Percentiles rank a stretch among this genome's conserved stretches.
phyloP scores from a whole-genome alignment of 2,888 invertebrate genomes.

The Trimorus sp. region DNA sequence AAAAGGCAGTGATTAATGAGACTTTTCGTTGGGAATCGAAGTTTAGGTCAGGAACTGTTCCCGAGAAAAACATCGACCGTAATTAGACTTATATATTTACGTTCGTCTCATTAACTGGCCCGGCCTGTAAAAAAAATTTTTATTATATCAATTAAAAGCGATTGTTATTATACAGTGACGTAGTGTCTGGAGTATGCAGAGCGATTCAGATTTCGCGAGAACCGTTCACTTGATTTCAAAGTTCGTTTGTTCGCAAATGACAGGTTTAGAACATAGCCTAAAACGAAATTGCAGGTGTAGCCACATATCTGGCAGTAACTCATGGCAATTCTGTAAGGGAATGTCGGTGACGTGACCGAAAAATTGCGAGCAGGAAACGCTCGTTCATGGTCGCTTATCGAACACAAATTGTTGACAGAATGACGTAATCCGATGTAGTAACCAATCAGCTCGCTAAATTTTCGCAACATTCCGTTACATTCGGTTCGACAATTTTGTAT shows the following conservation, averaged over 20 bases:
- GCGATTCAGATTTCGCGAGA: too few species aligned
- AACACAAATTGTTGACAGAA: slow-evolving; percentile 20
- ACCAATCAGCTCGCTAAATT: background rate
- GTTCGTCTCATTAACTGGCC: too few species aligned
- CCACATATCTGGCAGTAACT: slow-evolving; percentile 6
- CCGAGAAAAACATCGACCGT: slow-evolving; percentile 19
- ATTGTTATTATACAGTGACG: too few species aligned
- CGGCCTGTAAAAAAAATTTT: too few species aligned
- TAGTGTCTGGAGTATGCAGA: too few species aligned
- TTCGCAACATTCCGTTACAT: too few species aligned
- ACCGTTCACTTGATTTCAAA: background rate
- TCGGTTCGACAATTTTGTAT: too few species aligned
- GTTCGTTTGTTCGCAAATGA: slow-evolving; percentile 49
- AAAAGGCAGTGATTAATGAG: slow-evolving; percentile 34
- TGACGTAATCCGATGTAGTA: slow-evolving; percentile 4
- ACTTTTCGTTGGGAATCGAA: slow-evolving; percentile 30
- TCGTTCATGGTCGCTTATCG: slow-evolving; percentile 22
- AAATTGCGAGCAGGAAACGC: slow-evolving; percentile 32
- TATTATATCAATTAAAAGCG: too few species aligned
- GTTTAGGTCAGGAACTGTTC: slow-evolving; percentile 43
- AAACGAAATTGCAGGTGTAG: slow-evolving; percentile 48
- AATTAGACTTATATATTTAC: too few species aligned
- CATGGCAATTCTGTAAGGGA: slow-evolving; percentile 19
- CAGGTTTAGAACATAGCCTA: slow-evolving; percentile 45
- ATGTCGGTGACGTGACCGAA: slow-evolving; percentile 24